Percentiles rank a stretch among this genome's conserved stretches.
These are phyloP conservation scores for Sarcoramphus papa DNA, from an alignment of 2,797 vertebrate genomes.

Conservation along the genomic window DNA sequence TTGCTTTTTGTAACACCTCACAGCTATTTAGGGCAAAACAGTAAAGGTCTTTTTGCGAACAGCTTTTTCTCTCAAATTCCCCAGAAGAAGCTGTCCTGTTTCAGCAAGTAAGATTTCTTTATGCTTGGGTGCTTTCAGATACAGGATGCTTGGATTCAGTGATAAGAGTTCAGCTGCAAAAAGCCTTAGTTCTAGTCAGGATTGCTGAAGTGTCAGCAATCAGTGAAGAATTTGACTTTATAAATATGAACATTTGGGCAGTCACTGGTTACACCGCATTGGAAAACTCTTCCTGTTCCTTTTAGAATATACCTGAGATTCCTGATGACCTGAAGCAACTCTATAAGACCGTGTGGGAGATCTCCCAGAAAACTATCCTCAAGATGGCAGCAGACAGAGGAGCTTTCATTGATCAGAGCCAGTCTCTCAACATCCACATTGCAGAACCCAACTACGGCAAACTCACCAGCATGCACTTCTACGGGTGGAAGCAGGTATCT, in stretches of 20 bases:
- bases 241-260: fast-evolving
- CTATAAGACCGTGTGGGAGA: conserved; percentile 98
- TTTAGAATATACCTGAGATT: conserved; percentile 84
- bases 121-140: not conserved
- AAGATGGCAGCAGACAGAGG: conserved; percentile 97
- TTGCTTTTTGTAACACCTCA: not conserved
- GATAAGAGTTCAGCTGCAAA: not conserved
- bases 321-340: conserved; percentile 89
- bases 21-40: not conserved
- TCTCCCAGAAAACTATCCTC: conserved; percentile 92
- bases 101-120: not conserved
- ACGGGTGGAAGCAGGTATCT: conserved; percentile 92
- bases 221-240: not conserved
- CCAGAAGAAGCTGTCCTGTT: not conserved
- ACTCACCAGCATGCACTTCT: conserved; percentile 99
- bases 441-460: conserved; percentile 98
- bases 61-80: not conserved
- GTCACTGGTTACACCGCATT: fast-evolving
- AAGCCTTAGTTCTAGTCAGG: not conserved
- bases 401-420: conserved; percentile 97
- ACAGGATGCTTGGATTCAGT: no score
- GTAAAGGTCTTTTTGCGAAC: not conserved
- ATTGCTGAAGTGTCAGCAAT: not conserved
- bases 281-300: not conserved
- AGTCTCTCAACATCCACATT: conserved; percentile 97